Conservation (phyloP, 2,888 invertebrate species). For the Watsonalla cultraria region DNA sequence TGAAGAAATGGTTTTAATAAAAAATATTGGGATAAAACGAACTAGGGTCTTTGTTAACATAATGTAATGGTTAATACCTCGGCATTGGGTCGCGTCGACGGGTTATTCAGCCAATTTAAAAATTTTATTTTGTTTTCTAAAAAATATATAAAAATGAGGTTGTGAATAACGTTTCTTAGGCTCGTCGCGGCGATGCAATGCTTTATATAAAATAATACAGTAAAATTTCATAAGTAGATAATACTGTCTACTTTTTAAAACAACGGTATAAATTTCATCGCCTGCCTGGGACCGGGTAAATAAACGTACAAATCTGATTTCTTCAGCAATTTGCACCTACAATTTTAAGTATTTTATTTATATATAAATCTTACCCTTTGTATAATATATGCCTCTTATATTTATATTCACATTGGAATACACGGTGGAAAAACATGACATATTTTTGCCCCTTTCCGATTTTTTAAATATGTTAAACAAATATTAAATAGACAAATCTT, state of each 20-base stretch:
- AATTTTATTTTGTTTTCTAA: slow-evolving; percentile 60
- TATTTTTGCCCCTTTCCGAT: too few relatives aligned
- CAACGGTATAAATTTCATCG: slow-evolving; percentile 38
- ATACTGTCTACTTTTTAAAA: slow-evolving; percentile 52
- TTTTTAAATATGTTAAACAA: too few relatives aligned
- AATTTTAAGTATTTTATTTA: background rate
- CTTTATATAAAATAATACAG: slow-evolving; percentile 54
- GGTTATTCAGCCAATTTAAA: slow-evolving; percentile 68
- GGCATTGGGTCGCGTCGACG: slow-evolving; percentile 48
- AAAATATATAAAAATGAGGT: slow-evolving; percentile 58
- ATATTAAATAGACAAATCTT: too few relatives aligned
- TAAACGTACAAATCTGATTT: slow-evolving; percentile 51
- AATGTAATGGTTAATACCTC: slow-evolving; percentile 52
- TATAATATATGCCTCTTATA: background rate
- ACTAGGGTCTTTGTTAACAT: slow-evolving; percentile 72
- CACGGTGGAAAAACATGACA: too few relatives aligned
- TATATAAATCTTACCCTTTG: background rate
- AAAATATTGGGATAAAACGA: slow-evolving; percentile 59
- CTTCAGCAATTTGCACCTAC: slow-evolving; percentile 5
- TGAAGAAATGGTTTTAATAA: slow-evolving; percentile 52
- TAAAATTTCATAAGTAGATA: slow-evolving; percentile 48
- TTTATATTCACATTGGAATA: too few relatives aligned
- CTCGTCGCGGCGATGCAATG: slow-evolving; percentile 55
- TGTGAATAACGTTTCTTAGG: slow-evolving; percentile 64
- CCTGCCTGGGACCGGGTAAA: slow-evolving; percentile 66